These are phyloP conservation scores for Brachionus koreanus DNA, from an alignment of 1,140 invertebrate genomes.

Conservation along the genomic window DNA sequence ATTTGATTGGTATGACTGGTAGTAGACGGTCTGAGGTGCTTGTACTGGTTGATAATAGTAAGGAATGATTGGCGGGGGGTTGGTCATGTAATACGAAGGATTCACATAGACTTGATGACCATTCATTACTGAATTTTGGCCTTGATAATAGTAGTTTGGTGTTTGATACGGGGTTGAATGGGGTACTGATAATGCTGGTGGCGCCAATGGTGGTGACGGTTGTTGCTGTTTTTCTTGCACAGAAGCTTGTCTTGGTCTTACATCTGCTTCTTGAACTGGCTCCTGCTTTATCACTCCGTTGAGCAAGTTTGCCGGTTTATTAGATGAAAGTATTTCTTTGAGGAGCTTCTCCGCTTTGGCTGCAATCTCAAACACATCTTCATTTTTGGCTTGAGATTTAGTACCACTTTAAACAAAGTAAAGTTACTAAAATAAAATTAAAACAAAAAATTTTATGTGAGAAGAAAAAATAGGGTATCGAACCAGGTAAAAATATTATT, in stretches of 20 bases:
- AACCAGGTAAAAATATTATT: not conserved
- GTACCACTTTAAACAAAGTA: not conserved
- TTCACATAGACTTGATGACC: not conserved
- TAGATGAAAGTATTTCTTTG: constrained; percentile 31
- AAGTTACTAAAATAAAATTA: not conserved
- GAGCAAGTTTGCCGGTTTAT: not conserved
- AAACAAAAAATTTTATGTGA: not conserved
- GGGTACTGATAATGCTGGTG: not conserved
- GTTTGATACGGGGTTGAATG: not conserved
- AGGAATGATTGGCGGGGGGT: constrained; percentile 14
- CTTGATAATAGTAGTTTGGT: not conserved
- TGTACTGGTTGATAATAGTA: not conserved
- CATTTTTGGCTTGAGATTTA: not conserved
- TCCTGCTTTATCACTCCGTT: constrained; percentile 22
- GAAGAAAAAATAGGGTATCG: not conserved
- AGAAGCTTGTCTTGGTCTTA: not conserved
- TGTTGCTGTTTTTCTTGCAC: not conserved
- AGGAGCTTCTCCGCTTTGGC: constrained; percentile 34
- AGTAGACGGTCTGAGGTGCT: constrained; percentile 22
- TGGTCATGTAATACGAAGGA: not conserved
- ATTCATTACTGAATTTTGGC: not conserved
- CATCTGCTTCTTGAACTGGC: not conserved
- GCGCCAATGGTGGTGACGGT: not conserved
- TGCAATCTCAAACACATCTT: constrained; percentile 41
- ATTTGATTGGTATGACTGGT: constrained; percentile 1